phyloP scores from a whole-genome alignment of 2,888 invertebrate species.

The Scelioninae gen. 2 region DNA sequence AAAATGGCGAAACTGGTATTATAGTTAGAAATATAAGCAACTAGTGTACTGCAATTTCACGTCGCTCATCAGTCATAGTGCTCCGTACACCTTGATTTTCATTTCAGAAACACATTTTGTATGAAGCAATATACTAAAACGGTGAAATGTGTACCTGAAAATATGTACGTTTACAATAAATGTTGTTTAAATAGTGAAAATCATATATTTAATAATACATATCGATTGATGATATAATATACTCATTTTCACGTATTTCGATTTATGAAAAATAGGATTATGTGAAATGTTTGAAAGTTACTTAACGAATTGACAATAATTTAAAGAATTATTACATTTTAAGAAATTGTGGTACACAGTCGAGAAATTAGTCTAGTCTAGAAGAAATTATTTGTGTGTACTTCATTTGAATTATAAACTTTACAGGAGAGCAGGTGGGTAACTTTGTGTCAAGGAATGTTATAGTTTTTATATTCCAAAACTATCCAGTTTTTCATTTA shows the following conservation, averaged over 20 bases:
- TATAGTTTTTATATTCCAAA: conserved; percentile 11
- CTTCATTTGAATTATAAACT: neutral
- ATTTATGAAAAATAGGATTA: conserved; percentile 6
- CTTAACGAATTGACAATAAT: conserved; percentile 36
- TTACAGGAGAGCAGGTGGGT: neutral
- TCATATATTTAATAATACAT: conserved; percentile 35
- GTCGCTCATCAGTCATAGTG: neutral
- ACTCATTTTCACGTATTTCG: conserved; percentile 10
- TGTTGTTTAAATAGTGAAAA: conserved; percentile 30
- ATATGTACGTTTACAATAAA: conserved; percentile 17
- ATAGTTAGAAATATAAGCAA: neutral
- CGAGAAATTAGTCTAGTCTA: neutral
- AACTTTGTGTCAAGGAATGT: conserved; percentile 19
- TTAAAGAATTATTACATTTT: conserved; percentile 7
- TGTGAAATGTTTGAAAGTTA: conserved; percentile 8
- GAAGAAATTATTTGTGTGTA: neutral
- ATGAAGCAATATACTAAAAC: conserved; percentile 4
- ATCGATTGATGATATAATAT: conserved; percentile 21
- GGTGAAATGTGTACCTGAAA: conserved; percentile 44
- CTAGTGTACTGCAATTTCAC: conserved; percentile 43
- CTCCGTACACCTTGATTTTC: neutral
- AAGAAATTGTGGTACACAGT: conserved; percentile 40
- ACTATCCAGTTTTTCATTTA: neutral
- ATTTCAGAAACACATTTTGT: conserved; percentile 39
- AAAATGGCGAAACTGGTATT: conserved; percentile 1